phyloP scores from a whole-genome alignment of 2,113 vertebrate genomes.

The Antechinus stuartii region DNA sequence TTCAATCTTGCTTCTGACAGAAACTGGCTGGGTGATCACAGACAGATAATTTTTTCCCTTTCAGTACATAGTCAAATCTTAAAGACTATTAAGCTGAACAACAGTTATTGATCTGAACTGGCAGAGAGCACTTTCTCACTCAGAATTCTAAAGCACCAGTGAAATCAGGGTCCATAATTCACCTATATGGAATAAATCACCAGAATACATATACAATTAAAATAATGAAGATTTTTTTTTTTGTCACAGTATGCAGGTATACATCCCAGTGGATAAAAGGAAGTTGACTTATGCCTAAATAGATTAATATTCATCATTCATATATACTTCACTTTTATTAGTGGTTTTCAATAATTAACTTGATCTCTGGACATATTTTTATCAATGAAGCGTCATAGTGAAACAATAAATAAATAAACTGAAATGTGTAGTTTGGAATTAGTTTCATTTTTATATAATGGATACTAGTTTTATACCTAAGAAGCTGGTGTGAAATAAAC shows the following conservation, averaged over 20 bases:
- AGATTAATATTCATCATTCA: rapidly evolving
- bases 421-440: background rate
- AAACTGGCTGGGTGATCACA: background rate
- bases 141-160: background rate
- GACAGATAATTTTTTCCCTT: background rate
- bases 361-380: background rate
- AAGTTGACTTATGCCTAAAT: background rate
- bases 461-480: background rate
- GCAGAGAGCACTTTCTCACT: background rate
- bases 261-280: background rate
- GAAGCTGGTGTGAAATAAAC: background rate
- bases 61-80: background rate
- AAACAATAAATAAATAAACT: background rate
- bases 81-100: background rate
- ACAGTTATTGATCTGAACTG: background rate
- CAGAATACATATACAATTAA: background rate
- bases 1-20: background rate
- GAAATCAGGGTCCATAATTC: background rate
- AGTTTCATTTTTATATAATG: background rate
- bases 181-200: background rate
- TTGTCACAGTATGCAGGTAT: no score
- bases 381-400: background rate
- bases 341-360: background rate
- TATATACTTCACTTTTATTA: no score
- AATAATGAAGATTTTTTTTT: background rate